Conservation (phyloP, 1,140 invertebrate genomes). For the Drosophila novamexicana region DNA sequence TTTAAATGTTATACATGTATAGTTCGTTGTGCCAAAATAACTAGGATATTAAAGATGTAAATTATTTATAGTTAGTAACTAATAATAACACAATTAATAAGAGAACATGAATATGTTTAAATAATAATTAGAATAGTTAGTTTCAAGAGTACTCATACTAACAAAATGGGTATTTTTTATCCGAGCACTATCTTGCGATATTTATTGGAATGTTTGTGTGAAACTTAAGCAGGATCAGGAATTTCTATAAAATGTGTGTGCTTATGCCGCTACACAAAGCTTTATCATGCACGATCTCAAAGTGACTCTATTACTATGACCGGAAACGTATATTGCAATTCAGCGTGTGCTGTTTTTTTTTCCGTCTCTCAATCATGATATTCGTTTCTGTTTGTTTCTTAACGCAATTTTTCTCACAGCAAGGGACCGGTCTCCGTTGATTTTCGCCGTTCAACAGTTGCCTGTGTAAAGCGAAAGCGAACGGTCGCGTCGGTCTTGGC, state of each 20-base stretch:
- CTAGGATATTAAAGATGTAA: too few species aligned
- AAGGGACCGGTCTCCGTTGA: conserved; percentile 6
- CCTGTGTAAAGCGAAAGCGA: not conserved
- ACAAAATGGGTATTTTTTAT: too few species aligned
- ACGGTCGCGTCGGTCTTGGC: not conserved
- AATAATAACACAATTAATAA: too few species aligned
- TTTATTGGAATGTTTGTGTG: too few species aligned
- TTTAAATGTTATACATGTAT: not conserved
- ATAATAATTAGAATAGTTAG: too few species aligned
- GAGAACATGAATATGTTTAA: too few species aligned
- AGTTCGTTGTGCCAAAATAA: too few species aligned
- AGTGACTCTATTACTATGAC: not conserved
- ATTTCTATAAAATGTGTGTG: too few species aligned
- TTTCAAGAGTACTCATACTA: too few species aligned
- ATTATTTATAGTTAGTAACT: too few species aligned
- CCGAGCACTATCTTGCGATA: too few species aligned
- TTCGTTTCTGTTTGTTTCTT: not conserved
- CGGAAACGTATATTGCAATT: not conserved
- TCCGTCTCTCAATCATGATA: not conserved
- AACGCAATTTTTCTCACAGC: not conserved
- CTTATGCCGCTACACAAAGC: not conserved
- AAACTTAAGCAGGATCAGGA: too few species aligned
- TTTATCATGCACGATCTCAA: not conserved
- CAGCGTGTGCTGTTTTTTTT: not conserved
- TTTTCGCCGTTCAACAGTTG: not conserved